Percentiles rank a stretch among this genome's conserved stretches.
phyloP scores from a whole-genome alignment of 2,888 invertebrate species.

The Xanthia icteritia region DNA sequence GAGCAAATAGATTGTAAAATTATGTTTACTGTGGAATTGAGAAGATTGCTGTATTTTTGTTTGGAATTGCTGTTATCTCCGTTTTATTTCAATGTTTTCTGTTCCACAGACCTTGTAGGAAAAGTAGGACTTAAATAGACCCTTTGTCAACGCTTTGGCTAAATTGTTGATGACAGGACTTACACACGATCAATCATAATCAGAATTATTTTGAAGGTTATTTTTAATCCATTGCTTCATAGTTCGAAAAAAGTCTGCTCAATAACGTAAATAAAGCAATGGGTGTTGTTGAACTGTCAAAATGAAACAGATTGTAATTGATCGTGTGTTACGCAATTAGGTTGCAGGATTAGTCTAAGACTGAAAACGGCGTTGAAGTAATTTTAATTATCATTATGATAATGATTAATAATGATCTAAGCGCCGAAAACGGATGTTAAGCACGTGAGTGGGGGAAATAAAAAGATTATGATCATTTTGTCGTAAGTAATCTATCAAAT shows the following conservation, averaged over 20 bases:
- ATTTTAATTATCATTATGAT: not conserved
- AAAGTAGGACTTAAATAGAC: not conserved
- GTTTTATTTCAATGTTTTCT: not conserved
- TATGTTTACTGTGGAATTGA: slow-evolving; percentile 19
- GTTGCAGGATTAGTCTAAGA: not conserved
- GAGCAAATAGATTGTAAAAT: slow-evolving; percentile 26
- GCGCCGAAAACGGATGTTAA: slow-evolving; percentile 2
- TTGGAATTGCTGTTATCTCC: not conserved
- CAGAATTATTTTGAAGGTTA: too few species aligned
- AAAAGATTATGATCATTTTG: slow-evolving; percentile 12
- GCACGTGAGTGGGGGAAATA: not conserved
- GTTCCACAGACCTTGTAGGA: not conserved
- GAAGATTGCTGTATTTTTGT: slow-evolving; percentile 41
- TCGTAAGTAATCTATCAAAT: slow-evolving; percentile 19
- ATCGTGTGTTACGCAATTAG: too few species aligned
- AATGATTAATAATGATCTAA: slow-evolving; percentile 2
- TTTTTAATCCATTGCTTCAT: too few species aligned
- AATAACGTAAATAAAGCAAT: too few species aligned
- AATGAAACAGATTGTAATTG: too few species aligned
- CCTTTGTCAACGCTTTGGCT: not conserved
- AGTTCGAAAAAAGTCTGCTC: too few species aligned
- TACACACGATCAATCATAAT: too few species aligned
- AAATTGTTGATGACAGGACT: not conserved
- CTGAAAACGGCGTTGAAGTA: not conserved
- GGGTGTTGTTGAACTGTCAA: too few species aligned